Percentiles rank a stretch among this genome's conserved stretches.
Evolutionary conservation across 92 coral and sea anemone species (phyloP).

Genomic region (Palythoa caribaeorum): DNA sequence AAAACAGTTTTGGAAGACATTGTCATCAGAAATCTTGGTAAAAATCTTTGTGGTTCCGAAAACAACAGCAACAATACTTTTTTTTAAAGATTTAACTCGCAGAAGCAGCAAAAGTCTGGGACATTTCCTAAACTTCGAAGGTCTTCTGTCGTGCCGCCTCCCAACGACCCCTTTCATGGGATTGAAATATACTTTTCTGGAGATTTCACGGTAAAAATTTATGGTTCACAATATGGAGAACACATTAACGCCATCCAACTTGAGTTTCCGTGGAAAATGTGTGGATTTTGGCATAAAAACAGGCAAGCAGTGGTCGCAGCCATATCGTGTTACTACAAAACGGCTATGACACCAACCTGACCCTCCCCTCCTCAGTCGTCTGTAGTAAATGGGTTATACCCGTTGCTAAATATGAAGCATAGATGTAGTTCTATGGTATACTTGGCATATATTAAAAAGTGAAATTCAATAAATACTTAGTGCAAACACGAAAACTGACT

Average conservation of each 20-base stretch:
- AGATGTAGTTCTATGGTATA: no score
- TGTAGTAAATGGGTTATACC: no score
- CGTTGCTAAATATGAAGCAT: no score
- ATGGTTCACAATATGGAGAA: conserved; percentile 37
- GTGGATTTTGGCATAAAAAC: neutral
- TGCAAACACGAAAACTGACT: no score
- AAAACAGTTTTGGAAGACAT: neutral
- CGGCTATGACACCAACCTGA: neutral
- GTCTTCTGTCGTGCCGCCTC: conserved; percentile 9
- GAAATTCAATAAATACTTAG: no score
- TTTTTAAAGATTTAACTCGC: conserved; percentile 36
- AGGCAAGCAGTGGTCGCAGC: conserved; percentile 9
- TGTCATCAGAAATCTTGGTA: conserved; percentile 35
- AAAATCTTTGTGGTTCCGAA: conserved; percentile 14
- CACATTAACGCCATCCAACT: conserved; percentile 44
- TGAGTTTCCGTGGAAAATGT: conserved; percentile 22
- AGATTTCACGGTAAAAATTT: conserved; percentile 29
- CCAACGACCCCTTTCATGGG: conserved; percentile 19
- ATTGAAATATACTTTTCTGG: neutral
- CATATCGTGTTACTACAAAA: conserved; percentile 1
- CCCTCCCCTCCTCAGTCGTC: no score
- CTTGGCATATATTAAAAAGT: no score
- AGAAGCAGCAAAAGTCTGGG: conserved; percentile 20
- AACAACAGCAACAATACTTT: neutral
- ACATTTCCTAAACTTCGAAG: conserved; percentile 27